phyloP scores from a whole-genome alignment of 2,113 vertebrate genomes.

The Cephalopholis sonnerati region DNA sequence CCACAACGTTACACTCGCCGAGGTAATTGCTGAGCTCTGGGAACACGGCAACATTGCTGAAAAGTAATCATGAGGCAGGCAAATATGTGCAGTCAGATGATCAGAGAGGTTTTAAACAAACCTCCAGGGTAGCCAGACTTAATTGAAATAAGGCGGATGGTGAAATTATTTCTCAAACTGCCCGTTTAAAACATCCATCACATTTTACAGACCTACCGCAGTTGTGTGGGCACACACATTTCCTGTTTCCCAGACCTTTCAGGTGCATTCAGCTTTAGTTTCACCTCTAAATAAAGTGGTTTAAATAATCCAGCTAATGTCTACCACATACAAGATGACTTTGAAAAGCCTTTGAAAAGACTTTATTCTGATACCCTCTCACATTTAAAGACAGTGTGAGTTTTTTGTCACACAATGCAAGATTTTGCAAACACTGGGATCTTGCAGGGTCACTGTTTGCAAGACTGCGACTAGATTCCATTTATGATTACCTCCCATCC shows the following conservation, averaged over 20 bases:
- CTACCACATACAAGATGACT: no score
- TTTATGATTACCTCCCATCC: no score
- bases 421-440: no score
- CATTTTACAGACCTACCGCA: not conserved
- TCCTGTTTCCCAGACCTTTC: not conserved
- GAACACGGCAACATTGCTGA: not conserved
- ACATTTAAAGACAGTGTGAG: no score
- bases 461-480: no score
- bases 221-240: not conserved
- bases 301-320: not conserved
- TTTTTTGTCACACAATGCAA: no score
- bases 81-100: slow-evolving; percentile 18
- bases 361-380: no score
- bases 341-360: no score
- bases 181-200: not conserved
- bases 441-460: no score
- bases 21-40: slow-evolving; percentile 24
- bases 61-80: not conserved
- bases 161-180: not conserved
- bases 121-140: not conserved
- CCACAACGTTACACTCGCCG: not conserved
- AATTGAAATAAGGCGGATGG: not conserved
- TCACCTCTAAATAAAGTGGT: not conserved
- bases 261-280: not conserved
- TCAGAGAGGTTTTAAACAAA: slow-evolving; percentile 8